Evolutionary conservation across 2,113 vertebrate species (phyloP).

Genomic region (Chrysemys picta): DNA sequence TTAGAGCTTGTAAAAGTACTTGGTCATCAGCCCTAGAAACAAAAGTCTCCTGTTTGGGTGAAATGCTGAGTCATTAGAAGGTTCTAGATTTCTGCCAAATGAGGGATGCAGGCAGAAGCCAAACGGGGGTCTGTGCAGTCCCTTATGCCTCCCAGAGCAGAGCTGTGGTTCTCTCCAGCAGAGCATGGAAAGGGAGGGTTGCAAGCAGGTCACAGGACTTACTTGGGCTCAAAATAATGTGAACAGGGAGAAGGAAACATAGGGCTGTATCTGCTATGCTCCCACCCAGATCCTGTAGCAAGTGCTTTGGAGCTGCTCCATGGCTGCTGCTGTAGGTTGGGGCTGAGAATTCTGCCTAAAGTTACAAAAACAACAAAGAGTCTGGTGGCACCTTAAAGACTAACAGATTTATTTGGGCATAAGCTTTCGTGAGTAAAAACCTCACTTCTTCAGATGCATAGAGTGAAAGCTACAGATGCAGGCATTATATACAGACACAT

Average conservation of each 20-base stretch:
- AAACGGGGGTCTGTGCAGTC: accelerated
- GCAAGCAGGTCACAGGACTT: background rate
- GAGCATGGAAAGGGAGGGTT: background rate
- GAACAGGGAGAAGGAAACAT: background rate
- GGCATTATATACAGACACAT: too few species aligned
- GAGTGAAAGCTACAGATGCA: too few species aligned
- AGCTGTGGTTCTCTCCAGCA: background rate
- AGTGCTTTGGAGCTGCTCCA: background rate
- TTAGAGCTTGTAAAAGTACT: background rate
- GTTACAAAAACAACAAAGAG: too few species aligned
- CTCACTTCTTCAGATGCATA: too few species aligned
- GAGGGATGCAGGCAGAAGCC: background rate
- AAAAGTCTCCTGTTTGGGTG: background rate
- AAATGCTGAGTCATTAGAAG: background rate
- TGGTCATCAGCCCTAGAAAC: background rate
- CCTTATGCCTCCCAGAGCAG: background rate
- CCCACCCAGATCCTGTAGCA: background rate
- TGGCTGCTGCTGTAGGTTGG: background rate
- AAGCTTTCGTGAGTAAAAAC: too few species aligned
- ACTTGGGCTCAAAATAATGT: background rate
- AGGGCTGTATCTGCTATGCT: background rate
- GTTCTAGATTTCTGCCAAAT: accelerated
- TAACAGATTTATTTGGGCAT: too few species aligned
- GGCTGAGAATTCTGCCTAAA: background rate
- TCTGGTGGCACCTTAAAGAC: too few species aligned